Evolutionary conservation across 2,888 invertebrate genomes (phyloP), one percentile per base, ranked within the genome.

Genomic region (Maniola hyperantus): DNA sequence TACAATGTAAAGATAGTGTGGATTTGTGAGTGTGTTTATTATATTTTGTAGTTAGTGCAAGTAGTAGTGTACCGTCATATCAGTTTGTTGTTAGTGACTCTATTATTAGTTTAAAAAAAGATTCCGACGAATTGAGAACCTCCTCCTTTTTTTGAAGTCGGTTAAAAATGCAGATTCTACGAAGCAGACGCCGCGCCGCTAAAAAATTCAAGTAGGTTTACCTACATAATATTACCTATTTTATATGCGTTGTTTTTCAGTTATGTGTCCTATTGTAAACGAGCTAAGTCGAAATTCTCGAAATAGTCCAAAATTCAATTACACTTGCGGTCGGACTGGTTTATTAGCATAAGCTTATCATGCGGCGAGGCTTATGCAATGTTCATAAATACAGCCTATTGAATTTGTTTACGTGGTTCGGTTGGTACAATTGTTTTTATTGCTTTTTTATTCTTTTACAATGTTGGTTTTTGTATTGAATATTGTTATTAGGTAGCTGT

Each of bases 261-360:
- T 62, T 42, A 42, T 62, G 26, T 53, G 62, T 42, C 8, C 8
- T 53, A 62, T 62, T 44, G 42, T 62, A 15, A 62, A 53, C 53
- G 39, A 33, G 26, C 48, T 62, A 33, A 62, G 53, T 53, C 39
- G 53, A 26, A 51, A 62, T 62, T 62, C 42, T 53, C 51, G 62
- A 26, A 39, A 53, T 34, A n/a, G 50, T 57, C 54, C 55, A 64
- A 63, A 67, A 68, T 68, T 71, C 68, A 71, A 71, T 71, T 68
- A 71, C 66, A 26, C 44, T 42, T 36, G 65, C 50, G 51, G 57
- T n/a, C 58, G 48, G 65, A 58, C 59, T 51, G 62, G 39, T 68
- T 63, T 65, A 71, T 71, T 68, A 67, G 62, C 64, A 66, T 70
- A 70, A 70, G 64, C 62, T 65, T 71, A 71, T 71, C 68, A 48